Percentiles rank a stretch among this genome's conserved stretches.
Evolutionary conservation across 2,888 invertebrate genomes (phyloP).

Genomic region (Clunio marinus): DNA sequence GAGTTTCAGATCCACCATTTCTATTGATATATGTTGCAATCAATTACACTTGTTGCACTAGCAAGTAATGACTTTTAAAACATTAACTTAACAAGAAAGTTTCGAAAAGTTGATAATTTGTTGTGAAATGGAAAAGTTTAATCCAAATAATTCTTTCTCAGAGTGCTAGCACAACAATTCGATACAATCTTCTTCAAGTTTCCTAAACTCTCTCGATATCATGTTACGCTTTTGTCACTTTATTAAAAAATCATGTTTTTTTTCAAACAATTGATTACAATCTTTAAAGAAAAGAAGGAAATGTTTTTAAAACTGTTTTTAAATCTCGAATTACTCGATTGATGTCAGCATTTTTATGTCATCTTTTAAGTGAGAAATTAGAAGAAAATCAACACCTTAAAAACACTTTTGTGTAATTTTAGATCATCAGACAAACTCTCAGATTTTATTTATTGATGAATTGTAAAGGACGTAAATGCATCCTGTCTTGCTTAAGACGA

Average conservation of each 20-base stretch:
- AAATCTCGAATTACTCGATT: not conserved
- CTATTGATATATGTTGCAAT: no score
- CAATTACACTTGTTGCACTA: no score
- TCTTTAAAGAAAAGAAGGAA: not conserved
- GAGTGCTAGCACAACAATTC: no score
- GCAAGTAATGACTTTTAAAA: no score
- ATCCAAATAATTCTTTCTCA: no score
- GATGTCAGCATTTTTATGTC: not conserved
- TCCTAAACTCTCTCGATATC: no score
- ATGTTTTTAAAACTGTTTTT: not conserved
- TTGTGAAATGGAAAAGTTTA: no score
- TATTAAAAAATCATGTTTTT: constrained; percentile 33
- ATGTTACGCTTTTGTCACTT: constrained; percentile 21
- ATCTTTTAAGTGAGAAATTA: constrained; percentile 20
- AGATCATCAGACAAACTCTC: not conserved
- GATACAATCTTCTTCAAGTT: no score
- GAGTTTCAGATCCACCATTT: no score
- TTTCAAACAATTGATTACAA: constrained; percentile 24
- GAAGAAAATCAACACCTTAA: not conserved
- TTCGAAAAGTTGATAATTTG: no score
- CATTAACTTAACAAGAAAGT: no score
- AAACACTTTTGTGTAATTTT: constrained; percentile 22
- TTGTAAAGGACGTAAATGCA: not conserved
- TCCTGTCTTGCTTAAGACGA: not conserved
- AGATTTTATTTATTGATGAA: constrained; percentile 10